These are phyloP conservation scores for Vimba vimba DNA, from an alignment of 2,113 vertebrate genomes.

Conservation along the genomic window DNA sequence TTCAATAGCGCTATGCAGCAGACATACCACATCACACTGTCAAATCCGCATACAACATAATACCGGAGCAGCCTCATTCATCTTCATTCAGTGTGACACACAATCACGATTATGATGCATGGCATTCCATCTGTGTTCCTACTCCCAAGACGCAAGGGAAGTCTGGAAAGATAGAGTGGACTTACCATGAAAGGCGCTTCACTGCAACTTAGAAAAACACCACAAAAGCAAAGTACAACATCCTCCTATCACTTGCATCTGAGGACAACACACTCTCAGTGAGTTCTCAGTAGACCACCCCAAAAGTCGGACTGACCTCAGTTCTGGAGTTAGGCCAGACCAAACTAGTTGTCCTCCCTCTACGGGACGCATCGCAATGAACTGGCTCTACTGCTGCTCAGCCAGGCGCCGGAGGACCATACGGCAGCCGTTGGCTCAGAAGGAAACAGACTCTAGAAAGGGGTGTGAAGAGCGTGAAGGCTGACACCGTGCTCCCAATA, in stretches of 20 bases:
- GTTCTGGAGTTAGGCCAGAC: slow-evolving; percentile 72
- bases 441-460: slow-evolving; percentile 41
- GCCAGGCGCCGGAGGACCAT: slow-evolving; percentile 68
- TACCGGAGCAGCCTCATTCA: slow-evolving; percentile 50
- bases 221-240: slow-evolving; percentile 64
- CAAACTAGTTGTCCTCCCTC: slow-evolving; percentile 69
- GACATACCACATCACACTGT: slow-evolving; percentile 35
- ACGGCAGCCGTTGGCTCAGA: slow-evolving; percentile 68
- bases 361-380: slow-evolving; percentile 61
- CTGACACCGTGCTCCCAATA: slow-evolving; percentile 44
- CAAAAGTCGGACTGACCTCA: slow-evolving; percentile 70
- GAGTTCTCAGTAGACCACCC: slow-evolving; percentile 71
- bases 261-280: slow-evolving; percentile 52
- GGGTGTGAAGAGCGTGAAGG: slow-evolving; percentile 61
- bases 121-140: slow-evolving; percentile 48
- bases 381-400: slow-evolving; percentile 59
- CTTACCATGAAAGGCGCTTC: slow-evolving; percentile 27
- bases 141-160: slow-evolving; percentile 60
- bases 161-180: slow-evolving; percentile 58
- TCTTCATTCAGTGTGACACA: slow-evolving; percentile 59
- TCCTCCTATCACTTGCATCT: slow-evolving; percentile 58
- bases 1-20: slow-evolving; percentile 8
- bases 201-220: slow-evolving; percentile 27
- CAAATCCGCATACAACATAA: slow-evolving; percentile 13
- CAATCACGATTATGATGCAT: slow-evolving; percentile 52